Base-by-base conservation (phyloP, 1,140 invertebrate genomes). In the Apis dorsata region DNA sequence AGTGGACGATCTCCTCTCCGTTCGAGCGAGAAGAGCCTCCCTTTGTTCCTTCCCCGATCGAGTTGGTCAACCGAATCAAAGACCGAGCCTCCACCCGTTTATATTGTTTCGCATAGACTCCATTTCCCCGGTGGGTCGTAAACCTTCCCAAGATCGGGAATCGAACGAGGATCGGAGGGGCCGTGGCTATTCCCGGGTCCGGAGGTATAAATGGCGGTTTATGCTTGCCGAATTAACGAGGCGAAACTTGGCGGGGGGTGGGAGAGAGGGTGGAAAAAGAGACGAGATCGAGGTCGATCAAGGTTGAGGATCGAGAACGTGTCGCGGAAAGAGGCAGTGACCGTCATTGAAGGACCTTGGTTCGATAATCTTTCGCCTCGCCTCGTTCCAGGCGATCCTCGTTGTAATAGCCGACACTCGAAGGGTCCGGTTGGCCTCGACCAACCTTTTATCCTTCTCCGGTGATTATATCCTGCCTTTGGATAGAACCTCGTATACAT, bases 391-490 rank as follows among this genome's bases (percentile, higher is more conserved):
- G 21, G 4, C 34, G 55, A 65, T 53, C 53, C 24, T 88, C 24
- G 34, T 86, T 86, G 55, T 83, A 65, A 65, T 65, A 49, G 65
- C 69, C 44, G 53, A 83, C 44, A 60, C 71, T 79, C 74, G 74
- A 75, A 84, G 70, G 83, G 70, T 83, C 70, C n/a, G 49, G 71
- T 15, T 12, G 62, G 34, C 19, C 51, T 68, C 55, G 19, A 53
- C 57, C 10, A 74, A 77, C 59, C 86, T 81, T 84, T 87, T 34
- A 74, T 84, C 55, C 62, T 80, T 53, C 63, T 65, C 55, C 63
- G 84, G 55, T 81, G 65, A 88, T 87, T 81, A 84, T 86, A 49
- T 72, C 66, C 65, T 81, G 60, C 76, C 65, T 81, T 11, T 21
- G 21, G 57, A 72, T 17, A 75, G 71, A n/a, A 60, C 15, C 68